A percentile compares a stretch with the other conserved stretches of the same genome.
Evolutionary conservation across 2,797 vertebrate genomes (phyloP).

Genomic region (Lithobates sylvaticus): DNA sequence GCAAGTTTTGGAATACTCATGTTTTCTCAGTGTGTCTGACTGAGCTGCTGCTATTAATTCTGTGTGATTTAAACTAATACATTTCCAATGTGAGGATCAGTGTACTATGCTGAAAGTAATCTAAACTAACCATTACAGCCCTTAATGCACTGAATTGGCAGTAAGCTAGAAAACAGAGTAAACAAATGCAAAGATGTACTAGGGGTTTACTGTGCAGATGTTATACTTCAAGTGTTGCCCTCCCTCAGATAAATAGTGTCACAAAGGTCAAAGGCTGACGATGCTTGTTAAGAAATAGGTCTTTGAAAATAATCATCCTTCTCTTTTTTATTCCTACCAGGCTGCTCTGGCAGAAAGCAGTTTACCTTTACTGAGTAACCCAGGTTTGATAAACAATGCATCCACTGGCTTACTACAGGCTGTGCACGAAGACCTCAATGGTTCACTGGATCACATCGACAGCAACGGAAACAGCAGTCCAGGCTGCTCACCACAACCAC

Average conservation of each 20-base stretch:
- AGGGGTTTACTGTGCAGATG: background rate
- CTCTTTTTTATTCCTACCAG: constrained; percentile 73
- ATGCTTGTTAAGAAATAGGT: background rate
- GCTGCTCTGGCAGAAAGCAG: constrained; percentile 97
- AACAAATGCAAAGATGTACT: background rate
- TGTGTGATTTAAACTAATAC: background rate
- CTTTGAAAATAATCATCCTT: background rate
- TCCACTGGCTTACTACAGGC: constrained; percentile 91
- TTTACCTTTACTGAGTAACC: constrained; percentile 93
- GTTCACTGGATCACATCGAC: constrained; percentile 95
- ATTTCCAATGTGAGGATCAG: background rate
- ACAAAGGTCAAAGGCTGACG: background rate
- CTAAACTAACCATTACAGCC: background rate
- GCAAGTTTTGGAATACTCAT: constrained; percentile 87
- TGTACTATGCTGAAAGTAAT: background rate
- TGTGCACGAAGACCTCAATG: constrained; percentile 93
- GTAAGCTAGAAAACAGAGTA: background rate
- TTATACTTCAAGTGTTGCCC: background rate
- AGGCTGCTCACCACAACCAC: constrained; percentile 92
- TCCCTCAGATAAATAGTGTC: background rate
- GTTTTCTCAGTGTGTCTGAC: constrained; percentile 83
- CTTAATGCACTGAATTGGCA: background rate
- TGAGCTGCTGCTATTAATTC: constrained; percentile 64
- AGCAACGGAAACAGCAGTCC: constrained; percentile 97
- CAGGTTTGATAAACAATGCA: constrained; percentile 90